Percentiles rank a stretch among this genome's conserved stretches.
phyloP scores from a whole-genome alignment of 1,140 invertebrate species.

The Platorchestia sp. region DNA sequence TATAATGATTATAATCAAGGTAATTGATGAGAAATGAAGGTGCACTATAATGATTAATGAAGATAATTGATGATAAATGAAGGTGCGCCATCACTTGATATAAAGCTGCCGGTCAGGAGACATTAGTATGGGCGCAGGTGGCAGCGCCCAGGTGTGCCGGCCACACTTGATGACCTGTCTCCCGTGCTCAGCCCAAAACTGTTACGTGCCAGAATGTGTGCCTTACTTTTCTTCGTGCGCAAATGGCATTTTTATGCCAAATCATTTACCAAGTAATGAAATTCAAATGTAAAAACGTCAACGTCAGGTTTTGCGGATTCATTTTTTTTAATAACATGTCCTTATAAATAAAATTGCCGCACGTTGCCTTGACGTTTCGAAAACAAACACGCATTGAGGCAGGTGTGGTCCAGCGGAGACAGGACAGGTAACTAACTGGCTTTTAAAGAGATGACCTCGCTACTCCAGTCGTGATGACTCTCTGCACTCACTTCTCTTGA shows the following conservation, averaged over 20 bases:
- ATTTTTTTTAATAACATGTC: too few relatives aligned
- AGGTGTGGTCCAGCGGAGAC: background rate
- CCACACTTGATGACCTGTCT: constrained; percentile 5
- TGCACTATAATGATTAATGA: background rate
- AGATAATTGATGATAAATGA: background rate
- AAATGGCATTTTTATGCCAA: too few relatives aligned
- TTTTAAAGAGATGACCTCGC: background rate
- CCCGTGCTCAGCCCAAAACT: background rate
- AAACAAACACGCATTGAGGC: background rate
- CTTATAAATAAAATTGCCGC: background rate
- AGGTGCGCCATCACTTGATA: background rate
- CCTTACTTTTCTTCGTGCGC: background rate
- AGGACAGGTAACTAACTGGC: background rate
- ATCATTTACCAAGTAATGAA: too few relatives aligned
- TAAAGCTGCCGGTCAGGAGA: background rate
- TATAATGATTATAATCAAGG: background rate
- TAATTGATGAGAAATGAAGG: background rate
- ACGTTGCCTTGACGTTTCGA: background rate
- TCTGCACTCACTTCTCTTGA: background rate
- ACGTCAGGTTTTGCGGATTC: too few relatives aligned
- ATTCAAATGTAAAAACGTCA: too few relatives aligned
- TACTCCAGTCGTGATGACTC: background rate
- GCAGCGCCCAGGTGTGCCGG: background rate
- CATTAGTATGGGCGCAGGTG: background rate
- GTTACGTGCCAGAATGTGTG: background rate